These are phyloP conservation scores for Hypotaenidia philippensis DNA, from an alignment of 2,797 vertebrate species.

Conservation along the genomic window DNA sequence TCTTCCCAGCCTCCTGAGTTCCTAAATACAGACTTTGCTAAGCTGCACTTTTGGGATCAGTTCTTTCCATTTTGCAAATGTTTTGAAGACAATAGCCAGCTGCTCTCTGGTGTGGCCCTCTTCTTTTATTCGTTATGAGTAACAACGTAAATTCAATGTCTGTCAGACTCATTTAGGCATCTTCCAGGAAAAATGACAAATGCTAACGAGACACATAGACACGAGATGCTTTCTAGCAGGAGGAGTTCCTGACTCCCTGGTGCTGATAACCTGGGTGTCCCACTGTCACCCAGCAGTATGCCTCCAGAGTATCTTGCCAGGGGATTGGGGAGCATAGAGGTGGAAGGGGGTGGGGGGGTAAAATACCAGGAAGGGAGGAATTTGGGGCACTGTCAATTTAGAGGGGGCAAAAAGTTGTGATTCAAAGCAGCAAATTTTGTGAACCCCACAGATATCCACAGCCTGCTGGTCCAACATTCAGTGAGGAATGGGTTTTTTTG, in stretches of 20 bases:
- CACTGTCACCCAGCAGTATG: not conserved
- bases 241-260: not conserved
- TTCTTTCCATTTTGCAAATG: not conserved
- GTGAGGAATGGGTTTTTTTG: not conserved
- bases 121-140: conserved; percentile 23
- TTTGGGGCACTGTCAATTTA: not conserved
- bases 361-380: not conserved
- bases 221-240: rapidly evolving
- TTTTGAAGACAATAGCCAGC: not conserved
- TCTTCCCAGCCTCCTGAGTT: not conserved
- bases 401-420: not conserved
- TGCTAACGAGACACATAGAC: not conserved
- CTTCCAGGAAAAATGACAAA: not conserved
- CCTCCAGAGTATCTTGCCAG: not conserved
- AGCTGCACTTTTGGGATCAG: not conserved
- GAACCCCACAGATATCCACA: not conserved
- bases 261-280: not conserved
- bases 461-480: rapidly evolving
- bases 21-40: not conserved
- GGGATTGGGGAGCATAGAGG: not conserved
- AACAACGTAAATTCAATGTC: conserved; percentile 1
- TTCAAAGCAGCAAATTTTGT: not conserved
- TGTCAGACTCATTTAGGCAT: conserved; percentile 28
- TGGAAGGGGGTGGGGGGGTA: not conserved
- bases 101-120: not conserved